phyloP scores from a whole-genome alignment of 2,113 vertebrate genomes.

The Thunnus maccoyii region DNA sequence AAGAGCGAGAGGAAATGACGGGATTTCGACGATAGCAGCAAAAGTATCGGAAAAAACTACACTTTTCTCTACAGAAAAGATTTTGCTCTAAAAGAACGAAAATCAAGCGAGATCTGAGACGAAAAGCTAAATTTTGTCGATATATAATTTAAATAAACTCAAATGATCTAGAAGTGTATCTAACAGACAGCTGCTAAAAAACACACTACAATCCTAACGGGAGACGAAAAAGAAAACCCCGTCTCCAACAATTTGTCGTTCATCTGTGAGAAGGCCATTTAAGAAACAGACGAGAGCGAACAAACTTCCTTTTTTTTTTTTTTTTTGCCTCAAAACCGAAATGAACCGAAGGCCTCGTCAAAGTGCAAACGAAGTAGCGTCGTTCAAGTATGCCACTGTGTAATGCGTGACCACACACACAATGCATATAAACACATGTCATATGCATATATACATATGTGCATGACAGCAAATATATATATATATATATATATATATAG shows the following conservation, averaged over 20 bases:
- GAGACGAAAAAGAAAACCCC: constrained; percentile 67
- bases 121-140: constrained; percentile 15
- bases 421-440: constrained; percentile 66
- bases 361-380: constrained; percentile 83
- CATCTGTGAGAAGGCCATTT: constrained; percentile 63
- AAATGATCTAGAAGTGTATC: not conserved
- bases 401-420: constrained; percentile 65
- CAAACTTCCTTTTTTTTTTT: not conserved
- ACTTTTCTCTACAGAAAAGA: not conserved
- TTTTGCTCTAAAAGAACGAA: not conserved
- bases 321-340: constrained; percentile 82
- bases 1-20: constrained; percentile 42
- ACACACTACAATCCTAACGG: constrained; percentile 6
- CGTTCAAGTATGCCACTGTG: constrained; percentile 80
- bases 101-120: not conserved
- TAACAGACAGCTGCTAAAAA: not conserved
- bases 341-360: constrained; percentile 83
- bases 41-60: constrained; percentile 40
- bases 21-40: constrained; percentile 76
- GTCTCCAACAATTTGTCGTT: constrained; percentile 56
- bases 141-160: not conserved
- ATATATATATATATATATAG: constrained; percentile 38
- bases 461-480: constrained; percentile 71
- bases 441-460: constrained; percentile 75
- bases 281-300: constrained; percentile 24